phyloP scores from a whole-genome alignment of 2,888 invertebrate genomes.

The Andrena fulva region DNA sequence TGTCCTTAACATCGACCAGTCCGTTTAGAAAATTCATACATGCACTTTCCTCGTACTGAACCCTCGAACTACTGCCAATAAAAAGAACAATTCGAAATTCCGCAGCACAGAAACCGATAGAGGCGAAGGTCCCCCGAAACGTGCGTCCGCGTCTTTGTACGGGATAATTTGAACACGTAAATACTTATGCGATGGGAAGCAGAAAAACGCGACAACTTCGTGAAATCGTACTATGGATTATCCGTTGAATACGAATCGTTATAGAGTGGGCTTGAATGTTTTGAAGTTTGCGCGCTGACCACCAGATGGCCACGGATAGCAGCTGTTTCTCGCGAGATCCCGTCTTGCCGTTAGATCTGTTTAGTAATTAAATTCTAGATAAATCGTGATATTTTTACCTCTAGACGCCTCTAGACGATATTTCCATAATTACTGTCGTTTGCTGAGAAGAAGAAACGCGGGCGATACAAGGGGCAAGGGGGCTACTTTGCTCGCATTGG shows the following conservation, averaged over 20 bases:
- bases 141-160: not conserved
- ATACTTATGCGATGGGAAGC: slow-evolving; percentile 32
- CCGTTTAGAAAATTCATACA: slow-evolving; percentile 35
- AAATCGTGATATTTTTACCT: no score
- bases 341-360: no score
- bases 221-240: slow-evolving; percentile 51
- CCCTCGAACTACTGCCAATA: slow-evolving; percentile 14
- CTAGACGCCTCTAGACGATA: no score
- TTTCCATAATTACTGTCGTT: no score
- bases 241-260: slow-evolving; percentile 28
- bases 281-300: not conserved
- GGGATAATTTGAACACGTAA: slow-evolving; percentile 32
- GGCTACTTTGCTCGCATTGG: no score
- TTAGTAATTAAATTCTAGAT: no score
- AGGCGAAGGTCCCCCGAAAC: slow-evolving; percentile 6
- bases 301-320: not conserved
- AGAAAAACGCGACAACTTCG: slow-evolving; percentile 50
- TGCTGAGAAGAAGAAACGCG: no score
- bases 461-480: no score
- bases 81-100: slow-evolving; percentile 28
- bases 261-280: slow-evolving; percentile 8
- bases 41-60: slow-evolving; percentile 14
- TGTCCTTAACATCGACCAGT: slow-evolving; percentile 68
- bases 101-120: not conserved
- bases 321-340: not conserved